These are phyloP conservation scores for Myodes glareolus DNA, from an alignment of 2,113 vertebrate genomes.

Conservation along the genomic window DNA sequence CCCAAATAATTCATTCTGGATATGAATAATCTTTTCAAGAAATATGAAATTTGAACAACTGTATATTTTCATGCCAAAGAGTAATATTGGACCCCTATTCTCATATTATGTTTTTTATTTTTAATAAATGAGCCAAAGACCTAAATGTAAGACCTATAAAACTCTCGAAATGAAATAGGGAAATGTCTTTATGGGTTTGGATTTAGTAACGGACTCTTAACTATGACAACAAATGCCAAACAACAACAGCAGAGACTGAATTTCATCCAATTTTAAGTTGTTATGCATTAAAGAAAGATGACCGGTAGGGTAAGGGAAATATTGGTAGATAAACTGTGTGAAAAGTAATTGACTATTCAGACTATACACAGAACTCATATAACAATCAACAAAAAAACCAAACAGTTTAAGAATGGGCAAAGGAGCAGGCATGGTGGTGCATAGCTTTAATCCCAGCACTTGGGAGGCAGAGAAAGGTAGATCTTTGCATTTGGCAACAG, in stretches of 20 bases:
- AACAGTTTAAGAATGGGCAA: neutral
- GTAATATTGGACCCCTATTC: neutral
- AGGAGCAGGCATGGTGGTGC: neutral
- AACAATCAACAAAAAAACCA: neutral
- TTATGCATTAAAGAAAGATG: neutral
- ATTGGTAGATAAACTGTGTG: neutral
- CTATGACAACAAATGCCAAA: neutral
- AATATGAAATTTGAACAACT: neutral
- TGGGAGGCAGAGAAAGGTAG: no score
- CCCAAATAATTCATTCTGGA: neutral
- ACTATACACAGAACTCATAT: neutral
- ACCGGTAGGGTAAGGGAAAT: neutral
- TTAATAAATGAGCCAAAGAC: neutral
- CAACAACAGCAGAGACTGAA: neutral
- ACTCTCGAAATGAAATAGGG: neutral
- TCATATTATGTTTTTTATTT: neutral
- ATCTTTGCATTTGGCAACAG: no score
- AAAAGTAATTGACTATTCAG: neutral
- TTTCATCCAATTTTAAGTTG: neutral
- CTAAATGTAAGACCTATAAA: neutral
- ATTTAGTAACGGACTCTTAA: neutral
- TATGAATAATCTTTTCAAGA: neutral
- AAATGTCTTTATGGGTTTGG: neutral
- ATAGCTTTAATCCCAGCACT: no score
- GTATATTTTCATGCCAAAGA: neutral